Conservation (phyloP, 2,797 vertebrate genomes). For the Macrochelys suwanniensis region DNA sequence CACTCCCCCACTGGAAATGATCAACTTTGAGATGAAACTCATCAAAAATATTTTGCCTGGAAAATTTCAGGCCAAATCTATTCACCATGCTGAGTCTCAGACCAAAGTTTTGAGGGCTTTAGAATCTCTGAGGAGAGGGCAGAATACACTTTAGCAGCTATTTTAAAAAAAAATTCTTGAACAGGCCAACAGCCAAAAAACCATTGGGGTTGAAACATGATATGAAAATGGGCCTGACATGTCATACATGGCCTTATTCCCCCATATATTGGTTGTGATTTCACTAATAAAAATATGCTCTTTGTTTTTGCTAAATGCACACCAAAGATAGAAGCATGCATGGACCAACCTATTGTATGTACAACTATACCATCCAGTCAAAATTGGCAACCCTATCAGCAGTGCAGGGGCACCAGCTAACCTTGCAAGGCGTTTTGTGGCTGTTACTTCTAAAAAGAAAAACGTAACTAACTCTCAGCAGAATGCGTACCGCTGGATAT, state of each 20-base stretch:
- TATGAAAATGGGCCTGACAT: too few relatives aligned
- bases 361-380: background rate
- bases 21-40: background rate
- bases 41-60: background rate
- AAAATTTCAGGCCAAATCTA: too few relatives aligned
- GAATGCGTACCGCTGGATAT: background rate
- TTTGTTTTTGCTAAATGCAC: background rate
- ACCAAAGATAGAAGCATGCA: background rate
- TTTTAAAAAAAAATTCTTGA: background rate
- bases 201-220: too few relatives aligned
- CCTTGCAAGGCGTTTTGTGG: accelerated
- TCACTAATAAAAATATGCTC: too few relatives aligned
- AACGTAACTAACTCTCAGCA: constrained; percentile 21
- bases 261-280: background rate
- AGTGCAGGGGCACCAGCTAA: background rate
- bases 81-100: too few relatives aligned
- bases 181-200: background rate
- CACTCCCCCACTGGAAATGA: background rate
- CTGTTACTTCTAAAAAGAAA: background rate
- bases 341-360: too few relatives aligned
- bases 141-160: background rate
- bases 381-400: too few relatives aligned
- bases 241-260: background rate
- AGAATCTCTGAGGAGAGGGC: too few relatives aligned
- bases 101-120: background rate